Evolutionary conservation across 2,888 invertebrate species (phyloP), one percentile per base, ranked within the genome.

Genomic region (Plagodis dolabraria): DNA sequence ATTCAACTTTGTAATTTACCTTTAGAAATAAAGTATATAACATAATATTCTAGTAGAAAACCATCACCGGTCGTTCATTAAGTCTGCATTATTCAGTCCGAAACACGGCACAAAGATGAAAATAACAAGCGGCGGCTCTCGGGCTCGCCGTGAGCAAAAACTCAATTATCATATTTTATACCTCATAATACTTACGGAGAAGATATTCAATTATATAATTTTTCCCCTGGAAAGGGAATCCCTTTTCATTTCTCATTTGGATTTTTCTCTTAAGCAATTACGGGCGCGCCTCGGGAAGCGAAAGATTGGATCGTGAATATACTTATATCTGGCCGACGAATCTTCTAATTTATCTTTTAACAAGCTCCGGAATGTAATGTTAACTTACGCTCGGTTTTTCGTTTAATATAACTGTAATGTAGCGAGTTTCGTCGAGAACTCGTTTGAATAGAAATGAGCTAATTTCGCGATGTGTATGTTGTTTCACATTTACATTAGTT

Each of bases 191-290:
- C 91, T 91, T 89, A 91, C 86, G 89, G 87, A 85, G 83, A 77
- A 90, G 89, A 91, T 92, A 92, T 92, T 92, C 89, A 91, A 92
- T 92, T 92, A 92, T 91, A 87, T 91, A 91, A 92, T 91, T 91
- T 91, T 90, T 89, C 85, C 86, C 88, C 85, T 86, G 86, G 86
- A 90, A 88, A 89, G 85, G 87, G 89, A 89, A 84, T 90, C 89
- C 89, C 90, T 90, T 91, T 91, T 91, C 89, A 91, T 92, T 92
- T 92, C 89, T 92, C 91, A 92, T 92, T 92, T 91, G 92, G 91
- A 92, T 92, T 92, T 92, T 92, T 92, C 92, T 92, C 91, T 91
- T 92, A 92, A 91, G 90, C 91, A 92, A 92, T 92, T 92, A 92
- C 85, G 76, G 71, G 79, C 69, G 72, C 76, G 89, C 89, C 86